Percentiles rank a stretch among this genome's conserved stretches.
Conservation (phyloP, 1,140 invertebrate genomes). For the Helicoverpa zea region DNA sequence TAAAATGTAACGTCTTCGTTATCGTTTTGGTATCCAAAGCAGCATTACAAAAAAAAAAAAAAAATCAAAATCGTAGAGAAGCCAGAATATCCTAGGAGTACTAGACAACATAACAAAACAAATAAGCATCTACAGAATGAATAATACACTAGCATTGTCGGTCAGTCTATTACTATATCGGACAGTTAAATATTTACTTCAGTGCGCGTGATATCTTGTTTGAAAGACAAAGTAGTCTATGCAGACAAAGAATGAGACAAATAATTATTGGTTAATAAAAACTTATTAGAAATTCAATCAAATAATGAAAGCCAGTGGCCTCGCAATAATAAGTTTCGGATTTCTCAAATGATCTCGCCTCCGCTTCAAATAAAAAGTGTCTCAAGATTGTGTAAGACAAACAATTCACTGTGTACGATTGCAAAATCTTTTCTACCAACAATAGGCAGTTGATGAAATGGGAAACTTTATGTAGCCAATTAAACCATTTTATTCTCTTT, state of each 20-base stretch:
- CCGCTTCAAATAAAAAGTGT: constrained; percentile 1
- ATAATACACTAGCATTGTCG: too few relatives aligned
- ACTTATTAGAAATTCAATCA: neutral
- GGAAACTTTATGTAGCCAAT: neutral
- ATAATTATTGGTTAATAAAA: neutral
- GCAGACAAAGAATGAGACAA: neutral
- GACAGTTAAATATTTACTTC: too few relatives aligned
- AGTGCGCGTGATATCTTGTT: too few relatives aligned
- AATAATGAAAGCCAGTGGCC: constrained; percentile 7
- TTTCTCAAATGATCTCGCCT: constrained; percentile 18
- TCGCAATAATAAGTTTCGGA: constrained; percentile 4
- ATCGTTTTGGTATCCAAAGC: too few relatives aligned
- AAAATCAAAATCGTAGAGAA: too few relatives aligned
- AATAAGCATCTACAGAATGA: too few relatives aligned
- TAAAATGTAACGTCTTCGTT: too few relatives aligned
- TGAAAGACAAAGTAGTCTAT: too few relatives aligned
- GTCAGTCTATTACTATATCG: too few relatives aligned
- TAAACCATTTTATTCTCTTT: neutral
- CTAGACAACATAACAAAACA: too few relatives aligned
- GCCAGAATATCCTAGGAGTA: too few relatives aligned
- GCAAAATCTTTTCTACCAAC: constrained; percentile 8
- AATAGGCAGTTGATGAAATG: neutral
- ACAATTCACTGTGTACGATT: neutral
- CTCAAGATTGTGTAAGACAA: constrained; percentile 12
- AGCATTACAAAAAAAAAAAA: too few relatives aligned